A percentile compares a stretch with the other conserved stretches of the same genome.
Conservation (phyloP, 2,113 vertebrate genomes). For the Strigops habroptila region DNA sequence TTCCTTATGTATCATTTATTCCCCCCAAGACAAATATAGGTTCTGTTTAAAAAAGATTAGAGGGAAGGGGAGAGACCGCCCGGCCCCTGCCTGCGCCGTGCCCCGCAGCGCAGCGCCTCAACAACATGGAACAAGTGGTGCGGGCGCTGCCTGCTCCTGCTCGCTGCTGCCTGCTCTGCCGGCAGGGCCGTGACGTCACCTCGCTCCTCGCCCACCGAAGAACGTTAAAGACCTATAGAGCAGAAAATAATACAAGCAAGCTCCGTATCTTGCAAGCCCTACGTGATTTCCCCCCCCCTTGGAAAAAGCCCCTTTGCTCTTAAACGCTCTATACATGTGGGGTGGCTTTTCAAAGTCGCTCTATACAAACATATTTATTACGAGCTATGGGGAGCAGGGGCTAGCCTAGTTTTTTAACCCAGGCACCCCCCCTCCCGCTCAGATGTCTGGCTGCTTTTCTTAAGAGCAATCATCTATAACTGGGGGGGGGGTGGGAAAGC, state of each 20-base stretch:
- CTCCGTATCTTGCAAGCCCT: slow-evolving; percentile 84
- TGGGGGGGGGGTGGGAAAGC: slow-evolving; percentile 70
- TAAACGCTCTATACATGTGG: slow-evolving; percentile 71
- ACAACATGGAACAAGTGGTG: slow-evolving; percentile 53
- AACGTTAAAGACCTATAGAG: slow-evolving; percentile 89
- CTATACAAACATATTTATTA: slow-evolving; percentile 70
- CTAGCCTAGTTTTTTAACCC: slow-evolving; percentile 69
- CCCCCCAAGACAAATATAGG: neutral
- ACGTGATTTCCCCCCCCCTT: slow-evolving; percentile 36
- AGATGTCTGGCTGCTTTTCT: slow-evolving; percentile 76
- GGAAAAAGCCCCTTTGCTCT: slow-evolving; percentile 80
- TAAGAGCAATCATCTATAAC: slow-evolving; percentile 90
- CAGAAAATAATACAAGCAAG: slow-evolving; percentile 90
- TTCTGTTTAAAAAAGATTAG: neutral
- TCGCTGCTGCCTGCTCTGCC: slow-evolving; percentile 71
- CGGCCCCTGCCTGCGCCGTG: slow-evolving; percentile 44
- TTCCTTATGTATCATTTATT: too few relatives aligned
- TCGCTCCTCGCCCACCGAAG: slow-evolving; percentile 88
- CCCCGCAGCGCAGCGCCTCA: slow-evolving; percentile 35
- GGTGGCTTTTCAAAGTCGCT: slow-evolving; percentile 67
- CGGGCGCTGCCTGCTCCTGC: slow-evolving; percentile 48
- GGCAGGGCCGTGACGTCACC: slow-evolving; percentile 97
- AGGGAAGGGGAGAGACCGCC: neutral
- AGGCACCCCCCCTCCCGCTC: slow-evolving; percentile 64
- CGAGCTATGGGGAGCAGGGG: slow-evolving; percentile 72